These are phyloP conservation scores for Seira musarum DNA, from an alignment of 2,888 invertebrate genomes.

Conservation along the genomic window DNA sequence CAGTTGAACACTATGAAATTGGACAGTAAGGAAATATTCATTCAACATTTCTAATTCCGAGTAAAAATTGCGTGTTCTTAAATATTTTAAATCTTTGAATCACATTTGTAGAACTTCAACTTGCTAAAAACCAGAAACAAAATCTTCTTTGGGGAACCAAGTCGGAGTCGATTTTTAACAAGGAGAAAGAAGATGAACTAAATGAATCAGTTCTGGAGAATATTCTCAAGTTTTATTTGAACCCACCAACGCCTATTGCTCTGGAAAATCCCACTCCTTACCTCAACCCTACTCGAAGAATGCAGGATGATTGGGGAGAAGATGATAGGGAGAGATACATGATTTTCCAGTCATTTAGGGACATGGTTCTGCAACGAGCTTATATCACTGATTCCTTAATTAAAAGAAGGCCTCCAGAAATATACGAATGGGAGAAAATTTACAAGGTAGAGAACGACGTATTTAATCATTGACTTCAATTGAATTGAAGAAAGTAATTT, in stretches of 20 bases:
- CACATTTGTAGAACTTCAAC: conserved; percentile 43
- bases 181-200: conserved; percentile 66
- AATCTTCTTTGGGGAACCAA: conserved; percentile 88
- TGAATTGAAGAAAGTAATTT: neutral
- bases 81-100: no score
- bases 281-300: conserved; percentile 76
- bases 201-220: conserved; percentile 85
- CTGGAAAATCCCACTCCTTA: conserved; percentile 71
- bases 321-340: conserved; percentile 79
- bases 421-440: conserved; percentile 86
- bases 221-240: conserved; percentile 83
- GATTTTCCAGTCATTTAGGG: conserved; percentile 81
- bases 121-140: conserved; percentile 77
- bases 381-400: conserved; percentile 71
- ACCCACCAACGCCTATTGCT: conserved; percentile 84
- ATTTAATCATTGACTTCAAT: conserved; percentile 1
- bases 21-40: conserved; percentile 63
- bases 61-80: no score
- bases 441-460: conserved; percentile 76
- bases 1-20: conserved; percentile 85
- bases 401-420: conserved; percentile 79
- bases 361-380: conserved; percentile 79
- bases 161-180: conserved; percentile 82
- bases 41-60: no score
- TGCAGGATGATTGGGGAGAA: conserved; percentile 72